Evolutionary conservation across 2,113 vertebrate species (phyloP).

Genomic region (Hippopotamus amphibius): DNA sequence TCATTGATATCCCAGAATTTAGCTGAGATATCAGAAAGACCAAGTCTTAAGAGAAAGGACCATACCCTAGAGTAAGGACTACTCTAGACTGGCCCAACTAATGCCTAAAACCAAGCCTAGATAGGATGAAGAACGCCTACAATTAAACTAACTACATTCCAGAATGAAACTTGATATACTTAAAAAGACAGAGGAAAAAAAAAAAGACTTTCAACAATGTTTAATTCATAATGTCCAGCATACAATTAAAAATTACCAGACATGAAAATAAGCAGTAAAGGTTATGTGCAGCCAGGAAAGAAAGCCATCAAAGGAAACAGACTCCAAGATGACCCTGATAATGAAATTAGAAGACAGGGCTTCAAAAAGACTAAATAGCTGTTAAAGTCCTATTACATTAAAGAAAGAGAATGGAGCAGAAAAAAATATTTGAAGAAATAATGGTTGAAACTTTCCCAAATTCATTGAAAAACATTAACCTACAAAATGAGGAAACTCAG

Average conservation of each 20-base stretch:
- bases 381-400: background rate
- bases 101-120: background rate
- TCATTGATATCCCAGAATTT: background rate
- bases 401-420: background rate
- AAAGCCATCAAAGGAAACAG: background rate
- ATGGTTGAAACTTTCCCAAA: background rate
- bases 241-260: conserved; percentile 4
- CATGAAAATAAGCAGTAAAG: conserved; percentile 38
- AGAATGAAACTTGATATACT: background rate
- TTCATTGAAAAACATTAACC: background rate
- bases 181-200: background rate
- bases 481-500: conserved; percentile 21
- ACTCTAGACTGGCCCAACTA: background rate
- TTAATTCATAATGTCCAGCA: background rate
- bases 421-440: background rate
- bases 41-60: background rate
- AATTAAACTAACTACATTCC: background rate
- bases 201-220: background rate
- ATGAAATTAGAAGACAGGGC: background rate
- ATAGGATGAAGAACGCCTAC: background rate
- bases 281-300: background rate
- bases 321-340: background rate
- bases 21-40: background rate
- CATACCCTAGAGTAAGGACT: background rate
- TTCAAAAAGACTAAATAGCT: background rate